Evolutionary conservation across 2,797 vertebrate genomes (phyloP), one percentile per base, ranked within the genome.

Genomic region (Phoebastria nigripes): DNA sequence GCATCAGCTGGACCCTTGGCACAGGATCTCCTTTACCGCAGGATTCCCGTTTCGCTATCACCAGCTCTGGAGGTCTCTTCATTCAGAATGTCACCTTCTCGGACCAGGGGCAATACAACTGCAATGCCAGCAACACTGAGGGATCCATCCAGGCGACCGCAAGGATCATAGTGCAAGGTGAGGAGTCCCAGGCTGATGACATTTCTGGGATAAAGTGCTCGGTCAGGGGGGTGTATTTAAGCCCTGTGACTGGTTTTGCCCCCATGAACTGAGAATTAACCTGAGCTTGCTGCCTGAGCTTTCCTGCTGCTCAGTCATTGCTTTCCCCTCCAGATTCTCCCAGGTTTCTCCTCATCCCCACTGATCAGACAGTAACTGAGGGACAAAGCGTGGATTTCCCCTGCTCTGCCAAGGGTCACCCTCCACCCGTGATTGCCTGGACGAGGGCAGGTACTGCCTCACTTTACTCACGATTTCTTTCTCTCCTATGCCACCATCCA

Each of bases 121-220:
- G 98, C 92, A 97, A 97, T 1, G 98, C 98, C 87, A 98, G 96
- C 92, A 98, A 98, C 94, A 90, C 65, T 0, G 97, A 98, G 73
- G 98, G 98, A 0, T 97, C 97, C 73, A 89, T 98, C 72, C 96
- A 95, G 78, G 98, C 98, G 0, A 97, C 97, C 3, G 98, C 98
- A 6, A 97, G 95, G 49, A 90, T 98, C 89, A 97, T 98, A 21
- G 97, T 98, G 51, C 98, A 98, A 97, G 98, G 98, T 98, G 70
- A 86, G 87, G 35, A 15, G 25, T 20, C n/a, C 35, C 54, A 66
- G 29, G 14, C 31, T 72, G 73, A 5, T 3, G 33, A 3, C 5
- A 1, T 54, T 84, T 66, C 54, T 63, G 58, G 72, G 41, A 4
- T 24, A 1, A 14, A 8, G 8, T 2, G 3, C 15, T 85, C 1